Percentiles rank a stretch among this genome's conserved stretches.
phyloP scores from a whole-genome alignment of 37 sponge, comb jelly and placozoan genomes.

The Spongilla lacustris region DNA sequence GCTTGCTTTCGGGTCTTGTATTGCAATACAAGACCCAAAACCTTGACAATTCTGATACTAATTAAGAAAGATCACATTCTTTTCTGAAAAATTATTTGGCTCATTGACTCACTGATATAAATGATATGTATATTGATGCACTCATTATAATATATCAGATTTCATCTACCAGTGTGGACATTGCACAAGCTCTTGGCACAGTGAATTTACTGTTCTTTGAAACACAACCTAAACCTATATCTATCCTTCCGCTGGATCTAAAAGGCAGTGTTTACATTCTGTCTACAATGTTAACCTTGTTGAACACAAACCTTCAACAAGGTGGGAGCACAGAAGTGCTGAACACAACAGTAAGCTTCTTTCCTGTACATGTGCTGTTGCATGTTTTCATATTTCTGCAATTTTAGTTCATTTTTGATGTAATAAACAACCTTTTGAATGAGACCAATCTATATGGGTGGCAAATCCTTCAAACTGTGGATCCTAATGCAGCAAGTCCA shows the following conservation, averaged over 20 bases:
- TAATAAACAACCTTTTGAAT: constrained; percentile 21
- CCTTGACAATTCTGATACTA: too few relatives aligned
- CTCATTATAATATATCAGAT: not conserved
- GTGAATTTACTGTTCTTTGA: not conserved
- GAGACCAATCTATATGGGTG: not conserved
- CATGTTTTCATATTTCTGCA: not conserved
- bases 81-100: too few relatives aligned
- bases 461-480: constrained; percentile 3
- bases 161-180: not conserved
- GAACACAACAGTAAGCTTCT: not conserved
- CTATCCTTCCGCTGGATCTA: not conserved
- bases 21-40: too few relatives aligned
- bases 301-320: not conserved
- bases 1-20: too few relatives aligned
- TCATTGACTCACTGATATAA: too few relatives aligned
- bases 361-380: not conserved
- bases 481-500: constrained; percentile 12
- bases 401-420: not conserved
- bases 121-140: too few relatives aligned
- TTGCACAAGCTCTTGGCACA: not conserved
- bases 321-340: not conserved
- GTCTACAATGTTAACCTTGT: not conserved
- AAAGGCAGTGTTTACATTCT: not conserved
- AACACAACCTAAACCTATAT: not conserved
- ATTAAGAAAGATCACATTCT: too few relatives aligned